A percentile compares a stretch with the other conserved stretches of the same genome.
Evolutionary conservation across 1,140 invertebrate species (phyloP).

Genomic region (Bombus waltoni): DNA sequence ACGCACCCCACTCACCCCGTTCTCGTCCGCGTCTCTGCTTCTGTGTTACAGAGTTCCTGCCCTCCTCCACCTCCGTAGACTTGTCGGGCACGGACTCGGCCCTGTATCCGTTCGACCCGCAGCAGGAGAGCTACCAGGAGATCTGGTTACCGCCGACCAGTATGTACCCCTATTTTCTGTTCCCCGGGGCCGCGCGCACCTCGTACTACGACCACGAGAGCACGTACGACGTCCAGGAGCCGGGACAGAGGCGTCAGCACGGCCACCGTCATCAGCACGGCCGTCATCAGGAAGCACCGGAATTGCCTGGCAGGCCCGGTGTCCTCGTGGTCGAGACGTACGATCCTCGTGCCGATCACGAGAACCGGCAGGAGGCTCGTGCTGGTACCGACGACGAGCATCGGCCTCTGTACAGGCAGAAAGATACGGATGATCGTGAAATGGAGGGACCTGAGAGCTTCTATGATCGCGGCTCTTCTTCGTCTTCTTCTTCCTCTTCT

Average conservation of each 20-base stretch:
- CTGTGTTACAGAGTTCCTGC: constrained; percentile 85
- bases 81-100: constrained; percentile 84
- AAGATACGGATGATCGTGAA: constrained; percentile 56
- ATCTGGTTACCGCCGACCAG: constrained; percentile 83
- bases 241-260: constrained; percentile 57
- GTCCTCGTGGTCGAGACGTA: constrained; percentile 66
- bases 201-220: constrained; percentile 77
- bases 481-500: constrained; percentile 68
- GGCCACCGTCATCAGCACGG: constrained; percentile 69
- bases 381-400: constrained; percentile 51
- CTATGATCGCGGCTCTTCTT: constrained; percentile 62
- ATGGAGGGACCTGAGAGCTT: constrained; percentile 65
- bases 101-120: constrained; percentile 83
- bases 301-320: constrained; percentile 71
- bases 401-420: constrained; percentile 35
- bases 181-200: constrained; percentile 81
- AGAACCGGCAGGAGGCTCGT: constrained; percentile 61
- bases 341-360: constrained; percentile 71
- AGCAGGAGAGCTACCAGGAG: constrained; percentile 82
- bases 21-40: constrained; percentile 79
- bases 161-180: constrained; percentile 84
- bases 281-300: constrained; percentile 71
- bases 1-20: constrained; percentile 75
- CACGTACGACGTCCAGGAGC: constrained; percentile 66
- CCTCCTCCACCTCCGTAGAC: constrained; percentile 82